phyloP scores from a whole-genome alignment of 2,888 invertebrate species.

The Amphipoea oculea region DNA sequence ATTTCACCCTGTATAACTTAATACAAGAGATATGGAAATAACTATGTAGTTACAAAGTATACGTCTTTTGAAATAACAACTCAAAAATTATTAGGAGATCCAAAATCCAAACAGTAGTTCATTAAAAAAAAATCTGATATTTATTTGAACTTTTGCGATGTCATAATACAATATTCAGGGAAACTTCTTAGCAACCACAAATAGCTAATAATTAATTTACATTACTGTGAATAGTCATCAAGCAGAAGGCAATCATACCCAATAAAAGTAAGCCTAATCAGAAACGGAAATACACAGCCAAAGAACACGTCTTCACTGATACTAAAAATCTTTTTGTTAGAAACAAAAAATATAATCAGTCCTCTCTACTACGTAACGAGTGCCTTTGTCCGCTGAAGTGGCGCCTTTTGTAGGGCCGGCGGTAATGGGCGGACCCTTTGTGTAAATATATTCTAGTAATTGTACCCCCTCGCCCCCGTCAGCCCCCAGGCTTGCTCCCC shows the following conservation, averaged over 20 bases:
- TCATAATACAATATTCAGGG: not conserved
- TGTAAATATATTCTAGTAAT: conserved; percentile 79
- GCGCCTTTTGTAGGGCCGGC: conserved; percentile 70
- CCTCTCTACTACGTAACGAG: conserved; percentile 77
- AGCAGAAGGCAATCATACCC: conserved; percentile 9
- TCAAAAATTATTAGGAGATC: not conserved
- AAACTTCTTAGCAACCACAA: not conserved
- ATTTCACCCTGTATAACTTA: too few species aligned
- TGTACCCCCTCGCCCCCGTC: conserved; percentile 64
- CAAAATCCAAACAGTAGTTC: not conserved
- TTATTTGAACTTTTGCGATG: not conserved
- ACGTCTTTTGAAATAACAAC: not conserved
- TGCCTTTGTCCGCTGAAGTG: conserved; percentile 78
- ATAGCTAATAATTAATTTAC: not conserved
- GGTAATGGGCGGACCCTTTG: conserved; percentile 76
- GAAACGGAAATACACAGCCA: conserved; percentile 10
- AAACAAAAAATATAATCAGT: conserved; percentile 81
- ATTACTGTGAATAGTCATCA: not conserved
- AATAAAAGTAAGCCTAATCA: conserved; percentile 35
- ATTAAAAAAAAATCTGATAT: not conserved
- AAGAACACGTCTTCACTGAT: conserved; percentile 57
- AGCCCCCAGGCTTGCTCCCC: conserved; percentile 30
- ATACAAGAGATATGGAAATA: not conserved
- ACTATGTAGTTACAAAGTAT: not conserved
- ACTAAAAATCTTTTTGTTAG: conserved; percentile 78